Conservation (phyloP, 37 sponge, comb jelly and placozoan genomes). For the Ianthella basta region DNA sequence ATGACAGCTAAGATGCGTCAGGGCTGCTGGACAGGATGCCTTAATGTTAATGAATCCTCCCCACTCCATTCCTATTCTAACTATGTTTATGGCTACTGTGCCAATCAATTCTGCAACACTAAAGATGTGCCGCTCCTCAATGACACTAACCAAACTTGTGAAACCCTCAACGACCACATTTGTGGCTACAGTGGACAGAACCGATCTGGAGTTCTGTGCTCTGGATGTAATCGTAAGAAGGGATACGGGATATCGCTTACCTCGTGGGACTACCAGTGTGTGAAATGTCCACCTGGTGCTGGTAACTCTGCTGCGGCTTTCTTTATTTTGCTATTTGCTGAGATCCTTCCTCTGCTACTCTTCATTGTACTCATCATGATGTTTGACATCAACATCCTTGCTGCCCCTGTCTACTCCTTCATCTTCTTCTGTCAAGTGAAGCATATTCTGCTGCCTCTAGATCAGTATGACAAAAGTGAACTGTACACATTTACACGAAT, state of each 20-base stretch:
- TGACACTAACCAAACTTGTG: not conserved
- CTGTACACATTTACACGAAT: not conserved
- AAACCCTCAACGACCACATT: not conserved
- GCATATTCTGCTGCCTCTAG: not conserved
- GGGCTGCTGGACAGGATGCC: not conserved
- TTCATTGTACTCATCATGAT: not conserved
- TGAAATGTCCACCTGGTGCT: not conserved
- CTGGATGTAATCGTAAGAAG: not conserved
- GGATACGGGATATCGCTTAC: slow-evolving; percentile 11
- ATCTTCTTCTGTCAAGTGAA: slow-evolving; percentile 6
- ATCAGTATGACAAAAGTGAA: not conserved
- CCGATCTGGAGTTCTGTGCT: not conserved
- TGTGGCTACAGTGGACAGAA: not conserved
- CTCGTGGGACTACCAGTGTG: slow-evolving; percentile 7
- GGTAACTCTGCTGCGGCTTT: not conserved
- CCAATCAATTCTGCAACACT: not conserved
- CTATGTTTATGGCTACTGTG: not conserved
- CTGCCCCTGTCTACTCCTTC: slow-evolving; percentile 1
- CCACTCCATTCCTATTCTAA: not conserved
- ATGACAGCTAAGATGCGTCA: not conserved
- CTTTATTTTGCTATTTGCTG: not conserved
- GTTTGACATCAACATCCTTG: not conserved
- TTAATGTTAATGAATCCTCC: no score
- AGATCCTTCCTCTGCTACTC: not conserved
- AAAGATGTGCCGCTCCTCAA: no score